These are phyloP conservation scores for Plutomurus gul DNA, from an alignment of 1,140 invertebrate genomes.

Conservation along the genomic window DNA sequence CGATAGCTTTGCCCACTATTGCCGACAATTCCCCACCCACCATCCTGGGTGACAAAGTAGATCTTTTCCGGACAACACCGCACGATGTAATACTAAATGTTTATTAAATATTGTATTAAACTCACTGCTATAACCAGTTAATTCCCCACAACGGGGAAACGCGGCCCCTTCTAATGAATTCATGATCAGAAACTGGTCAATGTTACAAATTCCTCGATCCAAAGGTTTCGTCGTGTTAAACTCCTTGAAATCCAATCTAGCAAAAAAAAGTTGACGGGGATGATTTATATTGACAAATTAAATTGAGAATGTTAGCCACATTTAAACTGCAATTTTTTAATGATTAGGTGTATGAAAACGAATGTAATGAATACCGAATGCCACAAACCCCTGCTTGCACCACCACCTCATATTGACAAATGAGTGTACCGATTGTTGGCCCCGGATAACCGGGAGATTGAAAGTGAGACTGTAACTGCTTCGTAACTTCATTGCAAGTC, in stretches of 20 bases:
- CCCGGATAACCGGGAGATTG: slow-evolving; percentile 56
- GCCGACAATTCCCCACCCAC: too few relatives aligned
- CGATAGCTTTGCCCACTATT: too few relatives aligned
- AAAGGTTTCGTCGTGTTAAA: slow-evolving; percentile 57
- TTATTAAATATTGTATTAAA: not conserved
- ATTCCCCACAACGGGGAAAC: slow-evolving; percentile 57
- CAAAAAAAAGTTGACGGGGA: not conserved
- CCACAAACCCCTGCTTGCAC: slow-evolving; percentile 56
- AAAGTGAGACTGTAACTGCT: slow-evolving; percentile 55
- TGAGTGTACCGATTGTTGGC: slow-evolving; percentile 56
- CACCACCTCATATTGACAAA: slow-evolving; percentile 57
- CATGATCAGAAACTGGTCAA: slow-evolving; percentile 58
- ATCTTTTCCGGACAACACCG: too few relatives aligned
- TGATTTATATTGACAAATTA: too few relatives aligned
- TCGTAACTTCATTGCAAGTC: slow-evolving; percentile 56
- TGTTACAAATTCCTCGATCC: slow-evolving; percentile 57
- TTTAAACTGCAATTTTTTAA: not conserved
- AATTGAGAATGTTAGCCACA: not conserved
- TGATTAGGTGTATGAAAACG: not conserved
- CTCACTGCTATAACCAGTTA: slow-evolving; percentile 58
- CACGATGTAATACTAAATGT: too few relatives aligned
- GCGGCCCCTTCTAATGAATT: slow-evolving; percentile 59
- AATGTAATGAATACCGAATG: slow-evolving; percentile 30
- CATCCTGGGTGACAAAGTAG: too few relatives aligned
- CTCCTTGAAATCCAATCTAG: slow-evolving; percentile 56